These are phyloP conservation scores for Xylocopa sonorina DNA, from an alignment of 1,140 invertebrate genomes.

Conservation along the genomic window DNA sequence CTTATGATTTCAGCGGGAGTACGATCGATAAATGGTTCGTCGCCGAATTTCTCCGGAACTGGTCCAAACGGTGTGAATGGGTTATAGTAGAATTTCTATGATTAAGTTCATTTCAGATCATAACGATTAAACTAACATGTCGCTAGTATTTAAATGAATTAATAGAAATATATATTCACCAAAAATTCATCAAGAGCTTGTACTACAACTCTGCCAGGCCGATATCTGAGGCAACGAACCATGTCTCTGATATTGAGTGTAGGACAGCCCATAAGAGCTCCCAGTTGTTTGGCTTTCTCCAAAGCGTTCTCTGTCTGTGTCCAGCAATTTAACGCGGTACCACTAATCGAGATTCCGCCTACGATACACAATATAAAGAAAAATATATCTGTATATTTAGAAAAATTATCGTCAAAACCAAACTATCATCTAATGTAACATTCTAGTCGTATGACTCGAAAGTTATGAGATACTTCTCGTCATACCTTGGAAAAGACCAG, in stretches of 20 bases:
- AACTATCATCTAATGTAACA: background rate
- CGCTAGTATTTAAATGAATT: too few relatives aligned
- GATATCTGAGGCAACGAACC: constrained; percentile 87
- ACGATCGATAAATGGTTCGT: constrained; percentile 83
- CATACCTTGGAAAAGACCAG: constrained; percentile 78
- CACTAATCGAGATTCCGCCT: constrained; percentile 90
- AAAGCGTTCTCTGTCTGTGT: constrained; percentile 85
- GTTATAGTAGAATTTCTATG: constrained; percentile 82
- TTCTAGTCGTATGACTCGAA: background rate
- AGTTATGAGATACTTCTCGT: background rate
- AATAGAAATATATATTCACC: constrained; percentile 64
- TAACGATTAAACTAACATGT: background rate
- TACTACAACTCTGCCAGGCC: constrained; percentile 84
- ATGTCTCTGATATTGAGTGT: constrained; percentile 83
- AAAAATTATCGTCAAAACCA: background rate
- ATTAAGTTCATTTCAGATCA: constrained; percentile 39
- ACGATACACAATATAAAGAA: background rate
- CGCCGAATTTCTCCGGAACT: constrained; percentile 80
- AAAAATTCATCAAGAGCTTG: constrained; percentile 78
- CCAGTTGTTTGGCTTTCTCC: constrained; percentile 87
- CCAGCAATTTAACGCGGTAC: constrained; percentile 88
- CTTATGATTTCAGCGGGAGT: constrained; percentile 83
- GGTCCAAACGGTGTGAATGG: constrained; percentile 86
- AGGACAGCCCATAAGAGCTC: constrained; percentile 87
- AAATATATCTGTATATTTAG: background rate